These are phyloP conservation scores for Lobophora halterata DNA, from an alignment of 2,888 invertebrate species.

Conservation along the genomic window DNA sequence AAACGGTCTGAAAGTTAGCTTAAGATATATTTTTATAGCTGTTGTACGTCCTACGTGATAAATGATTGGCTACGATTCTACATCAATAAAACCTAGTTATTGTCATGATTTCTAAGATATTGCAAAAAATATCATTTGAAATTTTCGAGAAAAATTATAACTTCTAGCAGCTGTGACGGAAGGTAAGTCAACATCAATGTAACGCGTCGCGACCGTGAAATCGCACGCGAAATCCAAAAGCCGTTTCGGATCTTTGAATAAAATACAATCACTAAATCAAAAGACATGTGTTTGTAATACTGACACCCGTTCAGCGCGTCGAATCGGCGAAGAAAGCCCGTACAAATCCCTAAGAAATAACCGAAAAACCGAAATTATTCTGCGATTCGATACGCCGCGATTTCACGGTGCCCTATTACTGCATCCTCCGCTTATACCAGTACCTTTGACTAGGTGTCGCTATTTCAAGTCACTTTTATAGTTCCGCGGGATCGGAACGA, in stretches of 20 bases:
- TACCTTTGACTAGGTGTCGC: constrained; percentile 51
- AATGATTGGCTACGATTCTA: too few relatives aligned
- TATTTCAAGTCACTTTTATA: constrained; percentile 69
- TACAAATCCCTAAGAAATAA: constrained; percentile 81
- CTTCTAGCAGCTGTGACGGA: constrained; percentile 75
- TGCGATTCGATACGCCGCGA: constrained; percentile 75
- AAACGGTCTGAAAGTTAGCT: too few relatives aligned
- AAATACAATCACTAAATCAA: constrained; percentile 63
- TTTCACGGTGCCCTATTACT: constrained; percentile 74
- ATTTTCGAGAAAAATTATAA: constrained; percentile 39
- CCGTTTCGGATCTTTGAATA: constrained; percentile 64
- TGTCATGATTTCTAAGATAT: constrained; percentile 24
- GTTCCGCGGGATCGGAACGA: constrained; percentile 68
- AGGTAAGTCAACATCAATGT: constrained; percentile 80
- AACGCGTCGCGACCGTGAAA: constrained; percentile 74
- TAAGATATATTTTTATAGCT: too few relatives aligned
- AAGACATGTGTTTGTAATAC: constrained; percentile 76
- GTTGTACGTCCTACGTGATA: too few relatives aligned
- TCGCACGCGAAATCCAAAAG: constrained; percentile 74
- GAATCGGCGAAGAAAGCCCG: constrained; percentile 79
- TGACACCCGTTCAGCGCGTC: constrained; percentile 76
- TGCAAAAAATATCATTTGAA: constrained; percentile 29
- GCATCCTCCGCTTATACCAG: constrained; percentile 41
- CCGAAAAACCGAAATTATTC: constrained; percentile 82
- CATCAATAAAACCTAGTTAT: constrained; percentile 16